phyloP scores from a whole-genome alignment of 1,140 invertebrate species.

The Bombus superbus region DNA sequence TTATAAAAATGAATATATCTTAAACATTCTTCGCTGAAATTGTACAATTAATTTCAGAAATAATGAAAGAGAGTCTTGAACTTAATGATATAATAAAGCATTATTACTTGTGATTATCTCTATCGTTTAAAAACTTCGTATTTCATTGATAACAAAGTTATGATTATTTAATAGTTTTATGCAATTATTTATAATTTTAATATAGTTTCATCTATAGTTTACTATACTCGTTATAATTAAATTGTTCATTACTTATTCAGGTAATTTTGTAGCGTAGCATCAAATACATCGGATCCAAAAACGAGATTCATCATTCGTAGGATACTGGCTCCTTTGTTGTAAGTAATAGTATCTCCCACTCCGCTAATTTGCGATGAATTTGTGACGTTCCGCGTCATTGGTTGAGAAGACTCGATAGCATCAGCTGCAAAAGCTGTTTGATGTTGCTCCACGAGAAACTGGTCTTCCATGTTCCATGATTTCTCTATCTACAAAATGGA shows the following conservation, averaged over 20 bases:
- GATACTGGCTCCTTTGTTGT: slow-evolving; percentile 87
- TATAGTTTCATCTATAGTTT: background rate
- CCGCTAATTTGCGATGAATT: slow-evolving; percentile 84
- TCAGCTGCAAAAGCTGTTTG: slow-evolving; percentile 70
- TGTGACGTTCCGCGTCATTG: slow-evolving; percentile 70
- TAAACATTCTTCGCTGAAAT: too few species aligned
- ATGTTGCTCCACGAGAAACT: slow-evolving; percentile 80
- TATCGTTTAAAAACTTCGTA: background rate
- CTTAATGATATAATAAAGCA: too few species aligned
- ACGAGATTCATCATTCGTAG: slow-evolving; percentile 90
- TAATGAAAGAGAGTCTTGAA: too few species aligned
- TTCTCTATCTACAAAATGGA: slow-evolving; percentile 72
- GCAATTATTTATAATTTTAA: background rate
- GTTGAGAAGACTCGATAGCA: slow-evolving; percentile 59
- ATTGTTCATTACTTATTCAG: slow-evolving; percentile 78
- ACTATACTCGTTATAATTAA: background rate
- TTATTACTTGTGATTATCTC: too few species aligned
- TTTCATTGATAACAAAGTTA: background rate
- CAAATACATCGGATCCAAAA: slow-evolving; percentile 87
- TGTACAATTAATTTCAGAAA: too few species aligned
- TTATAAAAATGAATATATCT: too few species aligned
- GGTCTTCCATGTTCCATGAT: slow-evolving; percentile 83
- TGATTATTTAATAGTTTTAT: background rate
- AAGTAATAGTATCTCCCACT: slow-evolving; percentile 89
- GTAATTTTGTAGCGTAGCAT: slow-evolving; percentile 84